A percentile compares a stretch with the other conserved stretches of the same genome.
Conservation (phyloP, 2,888 invertebrate species). For the Oligia latruncula region DNA sequence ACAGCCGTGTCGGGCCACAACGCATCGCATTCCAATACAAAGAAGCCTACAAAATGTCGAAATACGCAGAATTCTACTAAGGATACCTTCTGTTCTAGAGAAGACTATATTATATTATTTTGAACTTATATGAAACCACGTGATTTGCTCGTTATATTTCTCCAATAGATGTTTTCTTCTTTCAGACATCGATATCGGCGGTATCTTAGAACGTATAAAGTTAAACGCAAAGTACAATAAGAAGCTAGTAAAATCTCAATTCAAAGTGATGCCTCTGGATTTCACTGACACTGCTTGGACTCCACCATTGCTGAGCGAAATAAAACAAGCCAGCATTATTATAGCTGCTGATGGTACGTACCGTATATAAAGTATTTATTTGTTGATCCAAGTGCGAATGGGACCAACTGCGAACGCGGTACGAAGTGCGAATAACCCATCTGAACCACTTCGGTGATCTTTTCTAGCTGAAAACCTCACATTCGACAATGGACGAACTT, state of each 20-base stretch:
- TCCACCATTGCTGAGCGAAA: slow-evolving; percentile 86
- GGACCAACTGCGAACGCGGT: too few relatives aligned
- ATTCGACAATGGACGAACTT: not conserved
- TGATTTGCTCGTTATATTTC: not conserved
- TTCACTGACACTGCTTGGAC: slow-evolving; percentile 91
- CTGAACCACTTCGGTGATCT: not conserved
- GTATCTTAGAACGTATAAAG: slow-evolving; percentile 93
- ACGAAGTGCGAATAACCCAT: not conserved
- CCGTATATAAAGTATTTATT: slow-evolving; percentile 65
- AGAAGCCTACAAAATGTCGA: not conserved
- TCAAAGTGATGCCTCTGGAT: slow-evolving; percentile 92
- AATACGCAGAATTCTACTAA: not conserved
- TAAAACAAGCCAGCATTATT: slow-evolving; percentile 91
- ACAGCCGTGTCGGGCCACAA: not conserved
- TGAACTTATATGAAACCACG: not conserved
- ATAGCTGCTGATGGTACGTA: slow-evolving; percentile 95
- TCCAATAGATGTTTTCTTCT: slow-evolving; percentile 31
- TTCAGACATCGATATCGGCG: slow-evolving; percentile 93
- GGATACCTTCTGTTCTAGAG: not conserved
- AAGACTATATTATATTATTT: not conserved
- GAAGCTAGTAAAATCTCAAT: slow-evolving; percentile 89
- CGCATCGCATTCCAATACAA: not conserved
- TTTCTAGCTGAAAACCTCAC: not conserved
- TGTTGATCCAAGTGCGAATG: not conserved
- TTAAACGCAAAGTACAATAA: slow-evolving; percentile 92